These are phyloP conservation scores for Anguilla anguilla DNA, from an alignment of 2,797 vertebrate genomes.

Conservation along the genomic window DNA sequence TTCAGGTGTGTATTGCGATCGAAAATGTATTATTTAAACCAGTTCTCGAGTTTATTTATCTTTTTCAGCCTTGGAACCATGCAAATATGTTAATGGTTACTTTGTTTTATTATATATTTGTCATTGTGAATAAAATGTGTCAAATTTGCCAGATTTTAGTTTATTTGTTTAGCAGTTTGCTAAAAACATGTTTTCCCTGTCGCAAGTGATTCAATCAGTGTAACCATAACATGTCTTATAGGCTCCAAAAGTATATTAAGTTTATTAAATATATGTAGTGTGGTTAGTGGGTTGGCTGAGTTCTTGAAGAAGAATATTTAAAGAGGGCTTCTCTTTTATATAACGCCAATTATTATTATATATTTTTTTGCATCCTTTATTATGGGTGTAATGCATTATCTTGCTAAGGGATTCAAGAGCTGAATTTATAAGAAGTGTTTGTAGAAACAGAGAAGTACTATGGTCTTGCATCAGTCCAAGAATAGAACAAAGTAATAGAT, in stretches of 20 bases:
- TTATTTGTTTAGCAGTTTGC: not conserved
- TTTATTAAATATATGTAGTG: not conserved
- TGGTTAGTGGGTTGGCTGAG: not conserved
- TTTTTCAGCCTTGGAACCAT: not conserved
- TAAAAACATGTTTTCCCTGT: not conserved
- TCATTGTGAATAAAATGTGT: not conserved
- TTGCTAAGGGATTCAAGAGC: not conserved
- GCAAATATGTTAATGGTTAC: not conserved
- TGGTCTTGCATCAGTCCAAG: not conserved
- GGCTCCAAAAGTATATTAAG: not conserved
- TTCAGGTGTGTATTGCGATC: no score
- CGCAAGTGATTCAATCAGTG: not conserved
- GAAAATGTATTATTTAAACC: no score
- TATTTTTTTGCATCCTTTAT: not conserved
- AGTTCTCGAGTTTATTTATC: not conserved
- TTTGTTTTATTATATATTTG: not conserved
- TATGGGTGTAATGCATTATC: not conserved
- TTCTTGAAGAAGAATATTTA: not conserved
- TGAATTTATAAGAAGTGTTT: constrained; percentile 4
- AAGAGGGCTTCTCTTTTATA: not conserved
- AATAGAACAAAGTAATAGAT: not conserved
- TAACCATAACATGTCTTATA: not conserved
- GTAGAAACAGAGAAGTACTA: not conserved
- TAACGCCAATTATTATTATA: not conserved
- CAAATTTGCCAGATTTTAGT: not conserved